These are phyloP conservation scores for Irena cyanogastra DNA, from an alignment of 2,113 vertebrate genomes.

Conservation along the genomic window DNA sequence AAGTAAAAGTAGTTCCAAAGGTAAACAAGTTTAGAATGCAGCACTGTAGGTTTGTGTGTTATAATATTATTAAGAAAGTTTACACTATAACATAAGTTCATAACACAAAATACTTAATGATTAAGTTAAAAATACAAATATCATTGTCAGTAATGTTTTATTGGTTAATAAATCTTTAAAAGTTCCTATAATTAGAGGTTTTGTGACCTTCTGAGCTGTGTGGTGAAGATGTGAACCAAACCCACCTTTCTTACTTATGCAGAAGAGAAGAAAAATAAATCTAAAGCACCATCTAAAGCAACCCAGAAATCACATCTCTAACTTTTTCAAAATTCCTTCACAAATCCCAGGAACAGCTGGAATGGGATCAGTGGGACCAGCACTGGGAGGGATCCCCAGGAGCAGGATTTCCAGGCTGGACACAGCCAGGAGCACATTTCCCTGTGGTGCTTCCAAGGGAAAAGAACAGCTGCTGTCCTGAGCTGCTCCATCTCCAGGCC, in stretches of 20 bases:
- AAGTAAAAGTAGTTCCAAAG: not conserved
- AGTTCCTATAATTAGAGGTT: not conserved
- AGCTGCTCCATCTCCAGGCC: not conserved
- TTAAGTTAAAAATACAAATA: not conserved
- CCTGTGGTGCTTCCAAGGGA: accelerated
- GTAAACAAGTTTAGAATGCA: not conserved
- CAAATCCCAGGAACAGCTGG: not conserved
- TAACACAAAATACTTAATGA: not conserved
- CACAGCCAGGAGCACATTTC: not conserved
- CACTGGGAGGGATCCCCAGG: not conserved
- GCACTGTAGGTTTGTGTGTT: not conserved
- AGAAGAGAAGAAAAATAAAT: not conserved
- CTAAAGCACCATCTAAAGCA: not conserved
- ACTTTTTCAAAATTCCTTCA: not conserved
- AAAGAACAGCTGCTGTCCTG: not conserved
- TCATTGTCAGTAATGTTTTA: not conserved
- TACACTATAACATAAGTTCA: not conserved
- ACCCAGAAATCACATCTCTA: not conserved
- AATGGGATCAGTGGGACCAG: not conserved
- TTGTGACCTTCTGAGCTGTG: not conserved
- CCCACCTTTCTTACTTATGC: not conserved
- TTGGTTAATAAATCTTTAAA: not conserved
- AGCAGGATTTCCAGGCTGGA: accelerated
- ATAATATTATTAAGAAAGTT: not conserved
- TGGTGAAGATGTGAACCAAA: not conserved